Base-by-base conservation (phyloP, 2,113 vertebrate species). In the Dasyurus viverrinus region DNA sequence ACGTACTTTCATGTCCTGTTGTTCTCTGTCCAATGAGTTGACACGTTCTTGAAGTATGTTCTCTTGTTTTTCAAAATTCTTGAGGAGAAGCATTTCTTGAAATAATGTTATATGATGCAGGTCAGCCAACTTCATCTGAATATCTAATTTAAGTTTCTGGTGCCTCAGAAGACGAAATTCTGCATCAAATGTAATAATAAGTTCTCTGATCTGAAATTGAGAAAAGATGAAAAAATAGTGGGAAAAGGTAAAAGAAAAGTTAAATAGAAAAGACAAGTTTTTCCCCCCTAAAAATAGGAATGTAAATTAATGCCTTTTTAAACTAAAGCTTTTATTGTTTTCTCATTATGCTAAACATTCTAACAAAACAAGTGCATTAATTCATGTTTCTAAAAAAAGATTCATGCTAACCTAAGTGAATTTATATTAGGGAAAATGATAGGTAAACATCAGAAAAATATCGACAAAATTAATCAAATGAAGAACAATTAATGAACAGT, bases 61-160 rank as follows among this genome's bases (percentile, higher is more conserved):
- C 98, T 99, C 99, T 26, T 98, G 99, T 97, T 98, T 97, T 96
- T 99, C 99, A 92, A 99, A 99, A 90, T 99, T 99, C 95, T 99
- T 99, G 93, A 99, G 98, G 57, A 99, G 98, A 95, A 99, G 98
- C 93, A 99, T 98, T 98, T 99, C 99, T 97, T 99, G 99, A 96
- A 98, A 99, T 93, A 99, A 98, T 0, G 99, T 99, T 95, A 99
- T 94, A 95, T 99, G 98, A 4, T 55, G 97, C 68, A 99, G 98
- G 92, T 99, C 99, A 53, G 98, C 98, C 92, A 97, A 97, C 97
- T 99, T 99, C 98, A 99, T 98, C 94, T 98, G 95, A 53, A 98
- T 96, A 55, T 99, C 99, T 97, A 99, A 97, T 60, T 96, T 97
- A 95, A 99, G 94, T 95, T 99, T 99, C 97, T 99, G 98, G 90